Evolutionary conservation across 30 jellyfish, hydroid and myxozoan genomes (phyloP).

Genomic region (Sanderia malayensis): DNA sequence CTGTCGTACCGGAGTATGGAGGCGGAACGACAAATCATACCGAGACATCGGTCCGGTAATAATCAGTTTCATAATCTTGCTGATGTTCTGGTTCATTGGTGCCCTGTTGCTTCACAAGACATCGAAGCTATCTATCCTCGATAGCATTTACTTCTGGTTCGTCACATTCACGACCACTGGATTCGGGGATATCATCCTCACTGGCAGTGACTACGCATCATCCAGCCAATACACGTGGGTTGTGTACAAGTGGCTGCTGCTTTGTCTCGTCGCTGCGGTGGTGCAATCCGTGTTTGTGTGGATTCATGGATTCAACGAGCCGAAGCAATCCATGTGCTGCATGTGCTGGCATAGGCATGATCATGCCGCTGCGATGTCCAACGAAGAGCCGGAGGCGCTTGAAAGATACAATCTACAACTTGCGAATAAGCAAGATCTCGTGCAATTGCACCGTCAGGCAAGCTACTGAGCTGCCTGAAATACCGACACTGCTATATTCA

Average conservation of each 20-base stretch:
- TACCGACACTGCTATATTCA: too few relatives aligned
- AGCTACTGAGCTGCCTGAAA: too few relatives aligned
- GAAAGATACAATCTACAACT: conserved; percentile 51
- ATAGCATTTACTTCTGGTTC: conserved; percentile 61
- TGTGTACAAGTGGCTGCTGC: conserved; percentile 56
- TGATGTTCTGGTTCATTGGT: conserved; percentile 56
- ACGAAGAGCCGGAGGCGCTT: conserved; percentile 50
- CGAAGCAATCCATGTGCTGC: conserved; percentile 53
- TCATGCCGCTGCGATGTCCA: background rate
- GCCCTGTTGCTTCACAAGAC: conserved; percentile 29
- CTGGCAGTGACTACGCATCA: conserved; percentile 2
- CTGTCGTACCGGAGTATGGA: conserved; percentile 43
- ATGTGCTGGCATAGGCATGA: conserved; percentile 54
- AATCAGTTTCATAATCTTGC: conserved; percentile 24
- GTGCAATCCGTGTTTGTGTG: conserved; percentile 51
- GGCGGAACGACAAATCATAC: conserved; percentile 30
- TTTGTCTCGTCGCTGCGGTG: conserved; percentile 54
- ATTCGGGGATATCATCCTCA: conserved; percentile 53
- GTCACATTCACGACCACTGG: conserved; percentile 65
- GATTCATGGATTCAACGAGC: conserved; percentile 60
- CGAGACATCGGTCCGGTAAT: conserved; percentile 45
- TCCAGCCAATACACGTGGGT: conserved; percentile 18
- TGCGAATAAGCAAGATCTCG: conserved; percentile 39
- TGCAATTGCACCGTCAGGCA: conserved; percentile 36
- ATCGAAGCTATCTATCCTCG: conserved; percentile 42